These are phyloP conservation scores for Spodoptera exigua DNA, from an alignment of 2,888 invertebrate species.

Conservation along the genomic window DNA sequence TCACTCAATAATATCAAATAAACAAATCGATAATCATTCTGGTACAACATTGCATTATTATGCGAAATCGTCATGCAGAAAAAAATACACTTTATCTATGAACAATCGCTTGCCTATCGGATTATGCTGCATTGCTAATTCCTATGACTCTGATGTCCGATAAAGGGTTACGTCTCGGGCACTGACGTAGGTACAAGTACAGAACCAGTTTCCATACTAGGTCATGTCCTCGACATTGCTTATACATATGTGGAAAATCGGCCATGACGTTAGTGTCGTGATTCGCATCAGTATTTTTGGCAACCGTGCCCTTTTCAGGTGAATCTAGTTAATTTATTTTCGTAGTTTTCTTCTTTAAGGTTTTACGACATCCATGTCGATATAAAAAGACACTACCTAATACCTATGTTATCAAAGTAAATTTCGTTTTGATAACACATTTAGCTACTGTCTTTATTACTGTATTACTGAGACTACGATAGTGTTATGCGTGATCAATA, in stretches of 20 bases:
- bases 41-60: background rate
- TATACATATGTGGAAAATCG: constrained; percentile 29
- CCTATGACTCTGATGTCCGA: constrained; percentile 12
- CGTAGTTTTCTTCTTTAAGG: too few species aligned
- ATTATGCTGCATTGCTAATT: constrained; percentile 2
- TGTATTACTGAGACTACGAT: too few species aligned
- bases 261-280: constrained; percentile 42
- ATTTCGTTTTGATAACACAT: too few species aligned
- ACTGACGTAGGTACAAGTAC: background rate
- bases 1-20: background rate
- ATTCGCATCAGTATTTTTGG: constrained; percentile 35
- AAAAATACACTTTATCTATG: too few species aligned
- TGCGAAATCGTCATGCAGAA: background rate
- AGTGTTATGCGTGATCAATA: too few species aligned
- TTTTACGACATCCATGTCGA: constrained; percentile 23
- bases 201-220: constrained; percentile 16
- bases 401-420: too few species aligned
- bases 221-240: constrained; percentile 31
- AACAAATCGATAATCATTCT: background rate
- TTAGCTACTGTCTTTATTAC: too few species aligned
- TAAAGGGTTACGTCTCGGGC: constrained; percentile 12
- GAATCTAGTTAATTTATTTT: constrained; percentile 3
- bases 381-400: too few species aligned
- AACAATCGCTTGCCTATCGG: background rate
- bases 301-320: constrained; percentile 25